Base-by-base conservation (phyloP, 2,797 vertebrate genomes). In the Bufotes viridis region DNA sequence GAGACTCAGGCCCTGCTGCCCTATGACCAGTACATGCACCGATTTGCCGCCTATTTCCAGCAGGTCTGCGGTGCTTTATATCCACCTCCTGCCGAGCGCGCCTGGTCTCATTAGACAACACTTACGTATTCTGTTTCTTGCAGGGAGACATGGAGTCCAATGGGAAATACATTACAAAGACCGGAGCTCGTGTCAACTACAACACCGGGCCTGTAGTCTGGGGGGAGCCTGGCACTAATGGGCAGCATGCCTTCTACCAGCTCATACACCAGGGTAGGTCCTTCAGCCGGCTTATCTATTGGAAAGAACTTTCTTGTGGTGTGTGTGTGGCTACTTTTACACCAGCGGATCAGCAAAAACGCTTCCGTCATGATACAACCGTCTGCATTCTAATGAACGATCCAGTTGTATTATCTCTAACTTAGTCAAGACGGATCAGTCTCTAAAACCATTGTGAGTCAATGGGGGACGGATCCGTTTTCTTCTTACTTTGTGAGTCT, bases 131-230 rank as follows among this genome's bases (percentile, higher is more conserved):
- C 13, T 61, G 15, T 6, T 65, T 24, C 51, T 84, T 90, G 6
- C 53, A 99, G 98, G 98, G 98, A 22, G 98, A 99, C 92, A 99
- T 99, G 98, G 98, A 99, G 90, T 99, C 98, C 53, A 99, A 99
- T 74, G 98, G 98, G 85, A 99, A 99, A 90, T 99, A 97, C 92
- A 96, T 99, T 91, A 99, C 97, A 51, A 98, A 96, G 90, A 93
- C 97, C 0, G 98, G 98, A 10, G 65, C 90, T 1, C 97, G 96
- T 34, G 98, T 99, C 69, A 95, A 97, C 94, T 97, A 99, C 93
- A 97, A 92, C 91, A 99, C 98, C 0, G 98, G 98, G 53, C 98
- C 98, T 22, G 98, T 99, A 11, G 97, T 99, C 53, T 99, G 98
- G 98, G 98, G 98, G 7, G 98, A 99, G 90, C 98, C 98, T 61